Percentiles rank a stretch among this genome's conserved stretches.
These are phyloP conservation scores for Autographa pulchrina DNA, from an alignment of 2,888 invertebrate genomes.

Conservation along the genomic window DNA sequence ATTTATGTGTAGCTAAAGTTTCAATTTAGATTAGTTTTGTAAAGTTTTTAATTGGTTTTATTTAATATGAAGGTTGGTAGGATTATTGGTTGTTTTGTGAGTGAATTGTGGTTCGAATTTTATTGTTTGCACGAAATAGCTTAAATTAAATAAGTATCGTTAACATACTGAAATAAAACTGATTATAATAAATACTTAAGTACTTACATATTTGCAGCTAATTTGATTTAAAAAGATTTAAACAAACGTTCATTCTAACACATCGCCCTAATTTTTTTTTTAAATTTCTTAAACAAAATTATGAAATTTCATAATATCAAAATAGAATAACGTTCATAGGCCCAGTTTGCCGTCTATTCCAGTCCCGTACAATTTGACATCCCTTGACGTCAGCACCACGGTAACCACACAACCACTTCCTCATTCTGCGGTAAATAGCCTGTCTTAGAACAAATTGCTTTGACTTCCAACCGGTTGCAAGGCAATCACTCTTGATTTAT, in stretches of 20 bases:
- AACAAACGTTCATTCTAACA: too few relatives aligned
- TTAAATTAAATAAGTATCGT: too few relatives aligned
- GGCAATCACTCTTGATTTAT: conserved; percentile 46
- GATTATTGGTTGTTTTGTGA: background rate
- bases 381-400: background rate
- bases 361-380: background rate
- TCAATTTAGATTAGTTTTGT: background rate
- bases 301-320: too few relatives aligned
- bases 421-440: conserved; percentile 44
- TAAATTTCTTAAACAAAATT: too few relatives aligned
- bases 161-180: too few relatives aligned
- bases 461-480: conserved; percentile 41
- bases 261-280: too few relatives aligned
- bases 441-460: conserved; percentile 44
- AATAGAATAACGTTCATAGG: too few relatives aligned
- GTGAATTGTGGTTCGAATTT: too few relatives aligned
- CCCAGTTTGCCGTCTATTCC: background rate
- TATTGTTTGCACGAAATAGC: too few relatives aligned
- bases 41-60: background rate
- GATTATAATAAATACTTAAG: too few relatives aligned
- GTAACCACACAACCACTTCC: conserved; percentile 15
- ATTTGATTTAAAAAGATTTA: too few relatives aligned
- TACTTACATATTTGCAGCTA: too few relatives aligned
- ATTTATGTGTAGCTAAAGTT: conserved; percentile 1
- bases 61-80: background rate